phyloP scores from a whole-genome alignment of 2,888 invertebrate species.

The Ormyrus labotus region DNA sequence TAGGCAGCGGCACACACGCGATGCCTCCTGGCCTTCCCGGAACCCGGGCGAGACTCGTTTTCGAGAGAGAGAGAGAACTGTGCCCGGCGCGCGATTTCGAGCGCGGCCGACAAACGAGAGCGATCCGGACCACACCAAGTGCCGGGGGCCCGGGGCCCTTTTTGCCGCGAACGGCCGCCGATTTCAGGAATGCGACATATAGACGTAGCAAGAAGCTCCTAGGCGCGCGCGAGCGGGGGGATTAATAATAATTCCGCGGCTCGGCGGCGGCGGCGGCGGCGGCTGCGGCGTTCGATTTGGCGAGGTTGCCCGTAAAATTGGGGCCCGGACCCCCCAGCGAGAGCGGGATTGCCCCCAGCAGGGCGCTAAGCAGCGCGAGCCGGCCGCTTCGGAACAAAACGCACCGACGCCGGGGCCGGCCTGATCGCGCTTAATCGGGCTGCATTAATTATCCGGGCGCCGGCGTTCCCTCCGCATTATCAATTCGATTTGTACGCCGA shows the following conservation, averaged over 20 bases:
- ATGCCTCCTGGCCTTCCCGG: conserved; percentile 59
- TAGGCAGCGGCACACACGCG: conserved; percentile 53
- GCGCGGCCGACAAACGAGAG: conserved; percentile 61
- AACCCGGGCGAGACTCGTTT: conserved; percentile 54
- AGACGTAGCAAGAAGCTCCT: no score
- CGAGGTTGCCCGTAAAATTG: no score
- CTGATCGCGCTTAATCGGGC: conserved; percentile 72
- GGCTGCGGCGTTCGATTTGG: no score
- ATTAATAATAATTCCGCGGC: no score
- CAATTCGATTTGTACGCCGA: conserved; percentile 56
- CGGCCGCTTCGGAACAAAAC: conserved; percentile 71
- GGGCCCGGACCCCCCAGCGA: conserved; percentile 69
- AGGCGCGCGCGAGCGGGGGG: no score
- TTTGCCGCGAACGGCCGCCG: conserved; percentile 49
- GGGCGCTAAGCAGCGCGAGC: conserved; percentile 73
- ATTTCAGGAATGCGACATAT: conserved; percentile 57
- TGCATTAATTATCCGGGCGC: conserved; percentile 74
- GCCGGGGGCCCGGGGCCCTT: conserved; percentile 44
- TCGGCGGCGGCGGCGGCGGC: no score
- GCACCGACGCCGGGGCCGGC: conserved; percentile 68
- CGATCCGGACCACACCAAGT: conserved; percentile 52
- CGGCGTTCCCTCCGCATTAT: conserved; percentile 63
- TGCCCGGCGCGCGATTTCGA: conserved; percentile 55
- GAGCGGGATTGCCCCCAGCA: conserved; percentile 74
- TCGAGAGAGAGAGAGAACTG: neutral